Base-by-base conservation (phyloP, 1,140 invertebrate genomes). In the Stratiolaelaps scimitus region DNA sequence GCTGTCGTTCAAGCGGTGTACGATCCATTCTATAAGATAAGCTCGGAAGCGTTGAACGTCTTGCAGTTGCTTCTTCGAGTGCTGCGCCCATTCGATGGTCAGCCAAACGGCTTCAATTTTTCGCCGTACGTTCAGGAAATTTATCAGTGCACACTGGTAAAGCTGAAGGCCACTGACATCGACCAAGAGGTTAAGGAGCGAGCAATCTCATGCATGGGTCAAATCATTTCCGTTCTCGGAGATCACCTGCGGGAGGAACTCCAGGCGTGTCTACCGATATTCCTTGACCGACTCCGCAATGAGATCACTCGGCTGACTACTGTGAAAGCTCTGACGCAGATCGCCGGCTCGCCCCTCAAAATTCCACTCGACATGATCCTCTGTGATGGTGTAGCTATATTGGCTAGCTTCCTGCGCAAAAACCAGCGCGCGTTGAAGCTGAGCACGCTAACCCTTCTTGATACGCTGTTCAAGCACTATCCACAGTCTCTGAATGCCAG, bases 141-240 rank as follows among this genome's bases (percentile, higher is more conserved):
- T 71, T 97, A 95, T 76, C 78, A 81, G 43, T 89, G 86, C 71
- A 92, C 89, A 0, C 76, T 95, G 64, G 81, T 85, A 23, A 80
- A 92, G 69, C 78, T 99, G 2, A 85, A 85, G 72, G 90, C 93
- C n/a, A 85, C 92, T 0, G 92, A 96, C 74, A 92, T 97, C 71
- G 92, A 97, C 78, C 94, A 97, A 75, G 93, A 98, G 80, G 93
- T 98, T 0, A 98, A 98, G 74, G 94, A 98, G 74, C 81, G 92
- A 67, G 92, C 94, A 5, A 97, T 98, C 67, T 87, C 92, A 1
- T 93, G 92, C 72, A 95, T 95, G 87, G 92, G 91, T 26, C 91
- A 94, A 76, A 88, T 96, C 46, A 83, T 97, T 30, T 86, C 87
- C 67, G 88, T 92, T 74, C 83, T 95, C 67, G 92, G 92, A 7